Conservation (phyloP, 2,113 vertebrate genomes). For the Pseudopipra pipra region DNA sequence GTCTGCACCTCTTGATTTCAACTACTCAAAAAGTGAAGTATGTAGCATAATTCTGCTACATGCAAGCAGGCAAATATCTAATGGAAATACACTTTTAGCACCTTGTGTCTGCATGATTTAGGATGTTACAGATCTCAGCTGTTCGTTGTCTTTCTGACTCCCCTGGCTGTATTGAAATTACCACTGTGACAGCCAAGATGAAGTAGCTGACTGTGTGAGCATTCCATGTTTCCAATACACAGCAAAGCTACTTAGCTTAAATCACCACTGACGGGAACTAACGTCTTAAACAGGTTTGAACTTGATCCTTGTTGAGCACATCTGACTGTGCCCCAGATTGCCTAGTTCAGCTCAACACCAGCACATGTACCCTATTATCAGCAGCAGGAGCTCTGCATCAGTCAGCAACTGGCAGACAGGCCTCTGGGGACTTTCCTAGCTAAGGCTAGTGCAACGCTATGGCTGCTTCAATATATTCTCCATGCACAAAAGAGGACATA, state of each 20-base stretch:
- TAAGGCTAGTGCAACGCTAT: not conserved
- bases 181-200: slow-evolving; percentile 46
- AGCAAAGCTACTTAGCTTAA: slow-evolving; percentile 54
- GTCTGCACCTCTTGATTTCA: not conserved
- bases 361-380: slow-evolving; percentile 48
- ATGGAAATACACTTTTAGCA: not conserved
- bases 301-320: slow-evolving; percentile 41
- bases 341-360: slow-evolving; percentile 35
- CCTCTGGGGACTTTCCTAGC: slow-evolving; percentile 39
- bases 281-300: slow-evolving; percentile 62
- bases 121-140: slow-evolving; percentile 20
- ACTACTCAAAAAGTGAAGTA: not conserved
- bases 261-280: slow-evolving; percentile 50
- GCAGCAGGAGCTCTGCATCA: slow-evolving; percentile 20
- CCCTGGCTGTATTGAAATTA: slow-evolving; percentile 46
- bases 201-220: slow-evolving; percentile 52
- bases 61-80: not conserved
- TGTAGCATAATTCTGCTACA: not conserved
- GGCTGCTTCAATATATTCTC: slow-evolving; percentile 25
- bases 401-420: slow-evolving; percentile 38
- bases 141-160: slow-evolving; percentile 32
- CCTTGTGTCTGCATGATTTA: not conserved
- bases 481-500: not conserved
- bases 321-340: slow-evolving; percentile 49
- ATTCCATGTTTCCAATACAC: slow-evolving; percentile 27